Evolutionary conservation across 2,113 vertebrate species (phyloP), one percentile per base, ranked within the genome.

Genomic region (Galeopterus variegatus): DNA sequence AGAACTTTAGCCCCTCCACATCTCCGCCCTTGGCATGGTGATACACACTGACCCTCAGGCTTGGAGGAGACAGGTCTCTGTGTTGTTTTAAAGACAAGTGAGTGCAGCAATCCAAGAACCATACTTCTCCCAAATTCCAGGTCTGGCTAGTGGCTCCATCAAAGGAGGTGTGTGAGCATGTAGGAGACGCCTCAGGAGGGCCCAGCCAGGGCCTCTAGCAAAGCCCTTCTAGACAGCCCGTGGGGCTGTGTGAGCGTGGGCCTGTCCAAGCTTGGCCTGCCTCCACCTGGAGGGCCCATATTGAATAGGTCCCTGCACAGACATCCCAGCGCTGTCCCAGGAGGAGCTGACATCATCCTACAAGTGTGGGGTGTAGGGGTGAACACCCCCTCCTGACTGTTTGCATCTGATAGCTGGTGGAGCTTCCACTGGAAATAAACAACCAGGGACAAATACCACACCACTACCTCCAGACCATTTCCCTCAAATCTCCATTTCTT

Each of bases 1-100:
- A 62, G 84, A 95, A 72, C 96, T 48, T 48, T 75, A 93, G 94
- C 93, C 97, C 96, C 95, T 17, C 12, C 6, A 13, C 6, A 60
- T 69, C 70, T 75, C 75, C 33, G 75, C 60, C 54, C 48, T 83
- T 13, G 41, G 72, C 14, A 28, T 26, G 5, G 80, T 67, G 64
- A 86, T 21, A 33, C 62, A 64, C 50, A 3, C 33, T 41, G 62
- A 88, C 33, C 31, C 65, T 64, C n/a, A 8, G 28, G 50, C 50
- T 81, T 50, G 15, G 28, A 36, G 23, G 58, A 8, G 15, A 48
- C 23, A 19, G 60, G n/a, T 54, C 72, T 77, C 54, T 26, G 45
- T 72, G 65, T 15, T 52, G 48, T 56, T 75, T 60, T 15, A 65
- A 90, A 95, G 86, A 33, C 64, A 72, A n/a, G 58, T 2, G 18